Evolutionary conservation across 2,888 invertebrate species (phyloP).

Genomic region (Neria commutata): DNA sequence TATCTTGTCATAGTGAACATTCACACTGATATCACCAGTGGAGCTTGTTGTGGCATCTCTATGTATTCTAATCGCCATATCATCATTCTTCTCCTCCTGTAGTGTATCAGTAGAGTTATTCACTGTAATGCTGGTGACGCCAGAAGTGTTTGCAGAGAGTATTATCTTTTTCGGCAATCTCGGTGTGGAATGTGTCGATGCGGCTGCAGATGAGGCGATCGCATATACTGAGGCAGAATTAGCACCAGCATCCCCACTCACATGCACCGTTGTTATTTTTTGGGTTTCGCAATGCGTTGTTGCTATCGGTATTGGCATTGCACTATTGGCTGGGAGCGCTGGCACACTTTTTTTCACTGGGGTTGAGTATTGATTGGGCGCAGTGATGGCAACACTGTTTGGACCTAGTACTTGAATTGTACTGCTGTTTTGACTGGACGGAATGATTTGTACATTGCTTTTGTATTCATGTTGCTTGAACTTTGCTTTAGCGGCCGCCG

Average conservation of each 20-base stretch:
- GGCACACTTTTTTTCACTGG: slow-evolving; percentile 45
- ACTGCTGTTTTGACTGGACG: slow-evolving; percentile 57
- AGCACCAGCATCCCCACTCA: slow-evolving; percentile 41
- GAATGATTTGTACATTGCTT: slow-evolving; percentile 62
- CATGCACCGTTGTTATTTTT: slow-evolving; percentile 57
- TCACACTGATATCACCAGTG: slow-evolving; percentile 6
- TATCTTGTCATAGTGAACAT: slow-evolving; percentile 58
- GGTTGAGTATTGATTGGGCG: slow-evolving; percentile 51
- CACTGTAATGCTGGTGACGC: slow-evolving; percentile 58
- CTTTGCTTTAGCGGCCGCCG: slow-evolving; percentile 22
- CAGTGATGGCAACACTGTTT: slow-evolving; percentile 32
- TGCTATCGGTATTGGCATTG: slow-evolving; percentile 24
- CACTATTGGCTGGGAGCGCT: slow-evolving; percentile 18
- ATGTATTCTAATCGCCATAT: not conserved
- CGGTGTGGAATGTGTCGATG: slow-evolving; percentile 41
- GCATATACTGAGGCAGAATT: slow-evolving; percentile 16
- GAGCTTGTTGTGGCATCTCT: too few species aligned
- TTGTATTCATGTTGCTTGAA: slow-evolving; percentile 50
- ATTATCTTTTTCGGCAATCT: slow-evolving; percentile 57
- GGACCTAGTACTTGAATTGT: slow-evolving; percentile 54
- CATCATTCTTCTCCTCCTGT: not conserved
- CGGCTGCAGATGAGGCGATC: slow-evolving; percentile 20
- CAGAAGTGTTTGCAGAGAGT: slow-evolving; percentile 56
- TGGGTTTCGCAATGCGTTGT: slow-evolving; percentile 34
- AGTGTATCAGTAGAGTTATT: slow-evolving; percentile 36